A percentile compares a stretch with the other conserved stretches of the same genome.
phyloP scores from a whole-genome alignment of 2,888 invertebrate species.

The Deroplatys truncata region DNA sequence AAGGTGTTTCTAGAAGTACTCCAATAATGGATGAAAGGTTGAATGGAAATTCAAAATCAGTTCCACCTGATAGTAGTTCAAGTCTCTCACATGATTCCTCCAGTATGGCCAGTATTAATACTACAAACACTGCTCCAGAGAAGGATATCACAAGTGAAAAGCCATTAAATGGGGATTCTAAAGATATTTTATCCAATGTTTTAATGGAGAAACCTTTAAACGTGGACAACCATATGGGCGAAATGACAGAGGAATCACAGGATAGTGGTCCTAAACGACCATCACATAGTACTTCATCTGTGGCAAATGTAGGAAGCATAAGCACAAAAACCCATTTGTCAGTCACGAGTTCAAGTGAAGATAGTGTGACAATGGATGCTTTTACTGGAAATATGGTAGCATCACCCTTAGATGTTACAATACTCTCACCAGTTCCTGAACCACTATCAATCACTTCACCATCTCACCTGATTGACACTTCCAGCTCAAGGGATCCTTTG shows the following conservation, averaged over 20 bases:
- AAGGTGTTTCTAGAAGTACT: not conserved
- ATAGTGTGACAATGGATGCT: constrained; percentile 38
- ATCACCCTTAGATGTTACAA: constrained; percentile 16
- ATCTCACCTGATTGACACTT: constrained; percentile 1
- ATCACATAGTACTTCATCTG: not conserved
- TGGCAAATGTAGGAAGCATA: not conserved
- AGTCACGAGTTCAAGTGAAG: constrained; percentile 41
- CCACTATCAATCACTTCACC: not conserved
- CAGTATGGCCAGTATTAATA: not conserved
- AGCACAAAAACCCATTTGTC: constrained; percentile 36
- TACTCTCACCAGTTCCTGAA: constrained; percentile 40
- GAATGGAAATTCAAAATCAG: constrained; percentile 9
- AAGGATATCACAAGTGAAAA: not conserved
- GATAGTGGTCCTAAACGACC: not conserved
- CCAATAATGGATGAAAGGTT: constrained; percentile 7
- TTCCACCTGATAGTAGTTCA: not conserved
- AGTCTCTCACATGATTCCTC: not conserved
- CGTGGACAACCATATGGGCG: not conserved
- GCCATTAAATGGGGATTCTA: not conserved
- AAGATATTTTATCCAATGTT: not conserved
- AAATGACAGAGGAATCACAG: not conserved
- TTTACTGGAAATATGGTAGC: constrained; percentile 14
- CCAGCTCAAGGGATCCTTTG: constrained; percentile 15
- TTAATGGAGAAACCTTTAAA: not conserved
- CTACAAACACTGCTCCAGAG: not conserved